These are phyloP conservation scores for Pseudomyrmex pallidus DNA, from an alignment of 1,140 invertebrate genomes.

Conservation along the genomic window DNA sequence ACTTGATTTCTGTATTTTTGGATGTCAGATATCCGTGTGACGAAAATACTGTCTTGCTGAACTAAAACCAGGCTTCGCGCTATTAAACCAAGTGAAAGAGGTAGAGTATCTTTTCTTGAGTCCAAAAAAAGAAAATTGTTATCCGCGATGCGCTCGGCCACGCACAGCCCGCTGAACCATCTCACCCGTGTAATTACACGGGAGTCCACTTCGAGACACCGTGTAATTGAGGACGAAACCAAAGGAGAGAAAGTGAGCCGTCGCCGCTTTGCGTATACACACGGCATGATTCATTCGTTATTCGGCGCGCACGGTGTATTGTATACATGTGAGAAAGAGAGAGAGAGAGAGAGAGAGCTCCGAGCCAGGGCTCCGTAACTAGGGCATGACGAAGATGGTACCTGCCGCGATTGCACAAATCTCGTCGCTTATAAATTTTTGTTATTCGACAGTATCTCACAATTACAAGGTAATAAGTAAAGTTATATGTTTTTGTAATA, in stretches of 20 bases:
- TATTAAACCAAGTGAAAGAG: conserved; percentile 64
- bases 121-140: conserved; percentile 65
- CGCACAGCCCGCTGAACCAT: conserved; percentile 66
- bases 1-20: not conserved
- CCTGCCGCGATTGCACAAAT: conserved; percentile 43
- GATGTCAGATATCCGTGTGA: conserved; percentile 10
- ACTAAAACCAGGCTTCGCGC: conserved; percentile 65
- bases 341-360: not conserved
- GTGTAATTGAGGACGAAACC: conserved; percentile 79
- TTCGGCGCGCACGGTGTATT: conserved; percentile 54
- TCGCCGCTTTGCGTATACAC: conserved; percentile 61
- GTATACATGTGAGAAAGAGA: conserved; percentile 4
- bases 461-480: not conserved
- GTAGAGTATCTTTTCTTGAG: not conserved
- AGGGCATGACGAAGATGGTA: conserved; percentile 50
- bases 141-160: conserved; percentile 74
- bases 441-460: not conserved
- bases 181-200: conserved; percentile 81
- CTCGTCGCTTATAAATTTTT: not conserved
- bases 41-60: not conserved
- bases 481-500: not conserved
- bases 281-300: conserved; percentile 77
- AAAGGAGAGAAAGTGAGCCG: conserved; percentile 78
- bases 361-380: conserved; percentile 27
- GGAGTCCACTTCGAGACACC: conserved; percentile 74